phyloP scores from a whole-genome alignment of 2,888 invertebrate genomes.

The Phrixothrix hirtus region DNA sequence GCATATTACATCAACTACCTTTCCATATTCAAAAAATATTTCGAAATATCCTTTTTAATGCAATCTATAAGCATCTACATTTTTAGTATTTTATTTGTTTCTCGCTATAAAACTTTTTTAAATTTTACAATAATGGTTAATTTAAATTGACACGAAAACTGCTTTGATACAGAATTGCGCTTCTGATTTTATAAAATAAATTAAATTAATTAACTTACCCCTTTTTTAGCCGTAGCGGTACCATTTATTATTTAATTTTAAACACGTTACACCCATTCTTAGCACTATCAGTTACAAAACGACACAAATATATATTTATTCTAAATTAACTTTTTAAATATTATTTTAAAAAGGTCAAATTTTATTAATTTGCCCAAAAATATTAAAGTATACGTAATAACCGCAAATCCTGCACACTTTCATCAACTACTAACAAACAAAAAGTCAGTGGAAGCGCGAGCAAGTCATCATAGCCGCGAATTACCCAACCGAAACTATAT shows the following conservation, averaged over 20 bases:
- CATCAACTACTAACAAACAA: constrained; percentile 21
- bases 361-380: neutral
- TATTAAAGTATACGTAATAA: constrained; percentile 1
- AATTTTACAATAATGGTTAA: too few relatives aligned
- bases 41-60: neutral
- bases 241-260: constrained; percentile 3
- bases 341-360: too few relatives aligned
- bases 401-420: constrained; percentile 15
- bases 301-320: too few relatives aligned
- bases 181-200: too few relatives aligned
- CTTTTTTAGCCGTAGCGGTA: constrained; percentile 6
- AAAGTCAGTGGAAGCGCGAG: constrained; percentile 28
- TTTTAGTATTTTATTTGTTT: too few relatives aligned
- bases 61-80: too few relatives aligned
- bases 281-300: neutral
- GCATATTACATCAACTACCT: too few relatives aligned
- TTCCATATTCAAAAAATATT: neutral
- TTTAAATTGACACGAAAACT: too few relatives aligned
- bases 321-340: too few relatives aligned
- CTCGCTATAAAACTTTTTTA: too few relatives aligned
- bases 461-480: constrained; percentile 26
- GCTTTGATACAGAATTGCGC: too few relatives aligned
- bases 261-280: constrained; percentile 1
- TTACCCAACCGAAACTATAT: constrained; percentile 35
- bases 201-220: too few relatives aligned